phyloP scores from a whole-genome alignment of 2,113 vertebrate species.

The Barnardius zonarius region DNA sequence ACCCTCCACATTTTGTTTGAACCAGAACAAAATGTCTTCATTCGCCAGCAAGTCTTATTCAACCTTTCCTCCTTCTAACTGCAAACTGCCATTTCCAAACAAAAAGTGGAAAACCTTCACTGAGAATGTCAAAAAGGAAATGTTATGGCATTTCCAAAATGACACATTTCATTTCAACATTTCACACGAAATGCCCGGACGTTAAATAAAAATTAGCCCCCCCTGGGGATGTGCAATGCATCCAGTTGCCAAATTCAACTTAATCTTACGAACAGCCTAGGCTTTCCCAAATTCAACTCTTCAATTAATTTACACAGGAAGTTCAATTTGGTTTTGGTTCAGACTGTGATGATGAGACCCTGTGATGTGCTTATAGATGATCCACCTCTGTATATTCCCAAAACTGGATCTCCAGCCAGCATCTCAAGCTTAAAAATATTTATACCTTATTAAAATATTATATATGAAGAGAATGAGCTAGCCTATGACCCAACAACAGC shows the following conservation, averaged over 20 bases:
- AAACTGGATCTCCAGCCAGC: background rate
- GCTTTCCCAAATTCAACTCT: background rate
- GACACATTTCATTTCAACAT: conserved; percentile 45
- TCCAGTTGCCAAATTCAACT: conserved; percentile 34
- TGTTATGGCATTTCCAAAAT: conserved; percentile 45
- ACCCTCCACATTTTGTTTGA: background rate
- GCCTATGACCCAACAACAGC: conserved; percentile 30
- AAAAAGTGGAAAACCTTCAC: conserved; percentile 30
- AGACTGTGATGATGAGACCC: background rate
- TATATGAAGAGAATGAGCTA: background rate
- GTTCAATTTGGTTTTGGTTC: background rate
- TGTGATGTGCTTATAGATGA: background rate
- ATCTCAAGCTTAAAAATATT: background rate
- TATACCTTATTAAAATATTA: conserved; percentile 12
- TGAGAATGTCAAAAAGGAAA: conserved; percentile 47
- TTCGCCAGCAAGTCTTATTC: background rate
- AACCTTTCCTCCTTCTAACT: conserved; percentile 12
- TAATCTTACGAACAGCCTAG: background rate
- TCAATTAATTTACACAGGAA: background rate
- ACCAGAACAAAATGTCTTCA: background rate
- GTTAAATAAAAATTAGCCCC: conserved; percentile 45
- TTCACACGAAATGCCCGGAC: conserved; percentile 36
- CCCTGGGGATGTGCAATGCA: background rate
- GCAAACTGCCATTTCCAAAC: background rate
- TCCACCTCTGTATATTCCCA: background rate